These are phyloP conservation scores for Parnassius glacialis DNA, from an alignment of 2,888 invertebrate species.

Conservation along the genomic window DNA sequence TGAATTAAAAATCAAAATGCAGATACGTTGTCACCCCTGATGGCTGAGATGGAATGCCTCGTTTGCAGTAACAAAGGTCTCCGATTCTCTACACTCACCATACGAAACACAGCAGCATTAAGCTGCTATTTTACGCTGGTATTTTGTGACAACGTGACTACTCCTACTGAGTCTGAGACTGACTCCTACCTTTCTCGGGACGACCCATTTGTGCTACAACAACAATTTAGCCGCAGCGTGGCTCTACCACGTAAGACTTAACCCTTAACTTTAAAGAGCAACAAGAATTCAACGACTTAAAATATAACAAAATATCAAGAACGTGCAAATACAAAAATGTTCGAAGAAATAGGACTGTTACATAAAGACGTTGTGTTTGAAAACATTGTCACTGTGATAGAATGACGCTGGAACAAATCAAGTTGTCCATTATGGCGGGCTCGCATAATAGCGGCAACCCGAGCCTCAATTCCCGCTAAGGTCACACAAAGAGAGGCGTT, in stretches of 20 bases:
- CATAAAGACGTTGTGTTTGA: conserved; percentile 14
- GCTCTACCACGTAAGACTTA: neutral
- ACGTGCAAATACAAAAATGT: neutral
- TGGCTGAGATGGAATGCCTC: no score
- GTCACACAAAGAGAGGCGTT: conserved; percentile 50
- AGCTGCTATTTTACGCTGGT: no score
- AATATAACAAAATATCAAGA: neutral
- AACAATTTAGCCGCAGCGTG: neutral
- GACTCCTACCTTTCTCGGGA: no score
- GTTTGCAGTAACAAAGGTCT: no score
- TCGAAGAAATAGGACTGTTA: conserved; percentile 6
- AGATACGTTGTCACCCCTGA: no score
- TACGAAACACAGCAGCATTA: no score
- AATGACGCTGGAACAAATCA: conserved; percentile 21
- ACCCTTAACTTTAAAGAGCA: no score
- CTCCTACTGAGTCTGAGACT: no score
- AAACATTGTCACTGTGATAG: conserved; percentile 22
- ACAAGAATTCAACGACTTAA: no score
- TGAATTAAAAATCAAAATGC: no score
- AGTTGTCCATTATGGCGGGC: conserved; percentile 19
- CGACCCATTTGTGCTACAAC: neutral
- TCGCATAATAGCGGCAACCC: conserved; percentile 29
- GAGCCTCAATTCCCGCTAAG: conserved; percentile 45
- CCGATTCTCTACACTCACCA: no score
- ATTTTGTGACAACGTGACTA: no score